Evolutionary conservation across 2,797 vertebrate genomes (phyloP), one percentile per base, ranked within the genome.

Genomic region (Dermochelys coriacea): DNA sequence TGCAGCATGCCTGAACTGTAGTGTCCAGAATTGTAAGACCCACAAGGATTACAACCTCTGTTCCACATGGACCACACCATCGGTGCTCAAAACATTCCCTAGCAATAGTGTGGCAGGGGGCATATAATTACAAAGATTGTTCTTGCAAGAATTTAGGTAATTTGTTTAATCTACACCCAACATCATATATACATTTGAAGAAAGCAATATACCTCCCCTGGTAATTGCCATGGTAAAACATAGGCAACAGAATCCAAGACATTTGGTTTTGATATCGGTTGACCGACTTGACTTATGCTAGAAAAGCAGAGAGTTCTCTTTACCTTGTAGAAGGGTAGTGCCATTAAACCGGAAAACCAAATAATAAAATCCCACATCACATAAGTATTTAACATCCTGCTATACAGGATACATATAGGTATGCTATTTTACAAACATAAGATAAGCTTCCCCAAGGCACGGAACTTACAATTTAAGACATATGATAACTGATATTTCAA

Each of bases 201-300:
- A 18, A 68, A 74, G 68, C 37, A 41, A 41, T 41, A 41, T 41
- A 27, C 4, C 23, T 11, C 10, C 21, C 45, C 12, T 45, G 12
- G 45, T 19, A 21, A 37, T 19, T 0, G 6, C 25, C 37, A 29
- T 47, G 4, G 31, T 49, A 25, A 4, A 50, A 31, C 0, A 7
- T 19, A 29, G 41, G 31, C 7, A 8, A 29, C 45, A 52, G 8
- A 19, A 16, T 74, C 77, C 52, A 6, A 34, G 27, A 16, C 19
- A 2, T 0, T 7, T 61, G 5, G 5, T 57, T 84, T 85, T 34
- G 34, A 50, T 49, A 16, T 50, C 51, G 8, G 49, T 31, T 18
- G 75, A 50, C 29, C 0, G 12, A 34, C 25, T 34, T 80, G 41
- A 34, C 0, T 1, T 5, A 29, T n/a, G 74, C 49, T 41, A 31